Conservation (phyloP, 1,140 invertebrate species). For the Ooceraea biroi region DNA sequence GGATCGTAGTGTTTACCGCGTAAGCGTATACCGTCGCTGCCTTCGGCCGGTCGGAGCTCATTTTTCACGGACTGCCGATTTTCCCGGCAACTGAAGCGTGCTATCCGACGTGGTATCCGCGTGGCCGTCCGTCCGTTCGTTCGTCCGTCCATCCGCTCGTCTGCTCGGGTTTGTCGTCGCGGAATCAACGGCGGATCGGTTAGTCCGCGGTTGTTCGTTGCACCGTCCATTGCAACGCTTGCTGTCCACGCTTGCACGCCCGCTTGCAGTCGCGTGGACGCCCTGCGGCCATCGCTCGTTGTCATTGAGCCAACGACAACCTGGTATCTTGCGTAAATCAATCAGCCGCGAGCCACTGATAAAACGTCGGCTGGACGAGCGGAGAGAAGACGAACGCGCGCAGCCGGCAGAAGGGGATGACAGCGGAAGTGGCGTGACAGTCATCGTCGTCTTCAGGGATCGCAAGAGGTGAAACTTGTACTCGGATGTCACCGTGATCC, state of each 20-base stretch:
- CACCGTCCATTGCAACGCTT: conserved; percentile 74
- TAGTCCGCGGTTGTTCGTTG: conserved; percentile 83
- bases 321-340: too few species aligned
- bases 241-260: conserved; percentile 25
- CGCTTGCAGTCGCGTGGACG: neutral
- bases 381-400: neutral
- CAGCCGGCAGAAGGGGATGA: neutral
- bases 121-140: conserved; percentile 52
- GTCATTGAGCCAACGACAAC: too few species aligned
- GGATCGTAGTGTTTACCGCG: conserved; percentile 81
- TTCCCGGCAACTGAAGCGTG: conserved; percentile 85
- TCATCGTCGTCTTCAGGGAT: neutral
- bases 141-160: conserved; percentile 58
- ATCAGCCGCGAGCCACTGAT: too few species aligned
- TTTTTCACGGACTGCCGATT: conserved; percentile 86
- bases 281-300: too few species aligned
- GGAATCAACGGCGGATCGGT: conserved; percentile 83
- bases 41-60: conserved; percentile 73
- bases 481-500: conserved; percentile 18
- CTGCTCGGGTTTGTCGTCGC: conserved; percentile 77
- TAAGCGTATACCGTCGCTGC: conserved; percentile 79
- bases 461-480: neutral
- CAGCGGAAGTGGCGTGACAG: conserved; percentile 3
- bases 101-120: conserved; percentile 72
- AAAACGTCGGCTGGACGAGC: too few species aligned